phyloP scores from a whole-genome alignment of 92 coral and sea anemone species.

The Bergia sp. region DNA sequence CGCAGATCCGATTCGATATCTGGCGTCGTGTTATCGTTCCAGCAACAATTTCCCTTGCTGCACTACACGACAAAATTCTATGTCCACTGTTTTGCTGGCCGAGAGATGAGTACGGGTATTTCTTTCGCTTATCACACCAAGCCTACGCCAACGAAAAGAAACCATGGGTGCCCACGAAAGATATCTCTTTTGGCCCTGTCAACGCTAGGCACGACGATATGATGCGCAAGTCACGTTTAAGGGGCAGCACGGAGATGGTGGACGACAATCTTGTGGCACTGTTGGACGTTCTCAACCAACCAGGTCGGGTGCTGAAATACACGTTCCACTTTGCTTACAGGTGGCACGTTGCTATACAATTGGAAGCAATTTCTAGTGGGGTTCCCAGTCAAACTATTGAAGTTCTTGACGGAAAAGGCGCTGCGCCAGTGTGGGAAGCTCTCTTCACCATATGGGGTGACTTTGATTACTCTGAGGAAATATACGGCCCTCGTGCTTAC shows the following conservation, averaged over 20 bases:
- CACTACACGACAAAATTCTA: neutral
- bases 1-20: slow-evolving; percentile 7
- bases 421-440: neutral
- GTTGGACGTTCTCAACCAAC: neutral
- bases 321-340: neutral
- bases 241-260: neutral
- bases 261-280: neutral
- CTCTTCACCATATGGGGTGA: neutral
- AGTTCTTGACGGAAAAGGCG: slow-evolving; percentile 4
- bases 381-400: neutral
- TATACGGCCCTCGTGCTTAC: neutral
- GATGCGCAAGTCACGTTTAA: neutral
- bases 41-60: neutral
- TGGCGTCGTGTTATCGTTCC: slow-evolving; percentile 18
- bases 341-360: neutral
- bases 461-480: neutral
- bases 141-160: slow-evolving; percentile 9
- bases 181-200: slow-evolving; percentile 5
- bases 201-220: slow-evolving; percentile 5
- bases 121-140: neutral
- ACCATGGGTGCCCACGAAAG: slow-evolving; percentile 6
- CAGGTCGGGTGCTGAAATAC: neutral
- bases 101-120: neutral
- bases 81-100: slow-evolving; percentile 15
- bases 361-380: neutral